These are phyloP conservation scores for Periophthalmus magnuspinnatus DNA, from an alignment of 2,797 vertebrate genomes.

Conservation along the genomic window DNA sequence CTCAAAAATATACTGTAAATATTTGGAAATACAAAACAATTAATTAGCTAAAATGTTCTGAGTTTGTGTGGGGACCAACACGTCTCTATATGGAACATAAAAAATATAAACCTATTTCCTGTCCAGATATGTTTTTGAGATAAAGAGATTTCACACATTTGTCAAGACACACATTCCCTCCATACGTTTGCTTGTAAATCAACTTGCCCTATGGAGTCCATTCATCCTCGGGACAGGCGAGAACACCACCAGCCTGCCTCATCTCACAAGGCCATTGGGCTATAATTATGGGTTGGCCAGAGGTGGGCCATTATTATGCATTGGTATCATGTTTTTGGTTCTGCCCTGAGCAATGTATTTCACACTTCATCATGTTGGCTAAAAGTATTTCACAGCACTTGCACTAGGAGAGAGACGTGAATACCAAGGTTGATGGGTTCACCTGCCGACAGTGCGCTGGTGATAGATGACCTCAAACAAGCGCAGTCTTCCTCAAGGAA, in stretches of 20 bases:
- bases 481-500: conserved; percentile 8
- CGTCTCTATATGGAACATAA: background rate
- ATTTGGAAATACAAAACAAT: background rate
- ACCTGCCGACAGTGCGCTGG: conserved; percentile 46
- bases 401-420: conserved; percentile 57
- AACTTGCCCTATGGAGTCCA: conserved; percentile 14
- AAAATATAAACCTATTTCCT: background rate
- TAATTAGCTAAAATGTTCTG: background rate
- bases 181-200: background rate
- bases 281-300: conserved; percentile 60
- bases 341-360: conserved; percentile 66
- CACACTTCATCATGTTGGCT: conserved; percentile 71
- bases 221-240: conserved; percentile 43
- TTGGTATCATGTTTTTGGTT: conserved; percentile 62
- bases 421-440: conserved; percentile 58
- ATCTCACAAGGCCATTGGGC: conserved; percentile 62
- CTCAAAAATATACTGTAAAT: background rate
- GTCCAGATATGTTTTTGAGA: background rate
- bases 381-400: conserved; percentile 73
- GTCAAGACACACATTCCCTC: conserved; percentile 1
- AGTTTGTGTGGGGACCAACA: background rate
- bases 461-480: conserved; percentile 44
- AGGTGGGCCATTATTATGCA: conserved; percentile 71
- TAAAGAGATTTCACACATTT: conserved; percentile 8
- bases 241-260: conserved; percentile 49